Percentiles rank a stretch among this genome's conserved stretches.
Conservation (phyloP, 2,797 vertebrate genomes). For the Decapterus maruadsi region DNA sequence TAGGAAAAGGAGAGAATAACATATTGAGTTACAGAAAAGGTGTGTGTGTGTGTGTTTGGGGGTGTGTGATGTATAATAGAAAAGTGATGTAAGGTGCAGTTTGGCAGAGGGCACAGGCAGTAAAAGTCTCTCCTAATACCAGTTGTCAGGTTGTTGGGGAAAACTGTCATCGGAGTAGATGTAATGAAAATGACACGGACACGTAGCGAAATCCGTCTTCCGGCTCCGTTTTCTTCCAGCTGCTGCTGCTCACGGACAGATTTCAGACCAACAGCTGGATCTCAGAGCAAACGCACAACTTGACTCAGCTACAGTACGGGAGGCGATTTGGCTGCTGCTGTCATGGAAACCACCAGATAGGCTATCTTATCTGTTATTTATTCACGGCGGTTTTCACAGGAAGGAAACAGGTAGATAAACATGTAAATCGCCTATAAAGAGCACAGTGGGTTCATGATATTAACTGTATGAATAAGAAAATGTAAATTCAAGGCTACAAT, state of each 20-base stretch:
- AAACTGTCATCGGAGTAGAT: constrained; percentile 5
- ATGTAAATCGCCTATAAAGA: too few species aligned
- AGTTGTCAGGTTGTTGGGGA: constrained; percentile 1
- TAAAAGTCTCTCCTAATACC: constrained; percentile 21
- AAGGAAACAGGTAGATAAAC: too few species aligned
- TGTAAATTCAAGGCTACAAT: too few species aligned
- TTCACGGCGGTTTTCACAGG: too few species aligned
- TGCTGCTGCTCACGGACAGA: not conserved
- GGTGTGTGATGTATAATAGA: not conserved
- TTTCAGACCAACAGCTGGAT: constrained; percentile 7
- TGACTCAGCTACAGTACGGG: too few species aligned
- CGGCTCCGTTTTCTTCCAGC: constrained; percentile 10
- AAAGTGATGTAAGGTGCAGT: not conserved
- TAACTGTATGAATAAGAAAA: too few species aligned
- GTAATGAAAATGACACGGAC: constrained; percentile 28
- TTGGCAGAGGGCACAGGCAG: not conserved
- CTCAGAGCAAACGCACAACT: not conserved
- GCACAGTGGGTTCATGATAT: too few species aligned
- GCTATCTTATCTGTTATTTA: too few species aligned
- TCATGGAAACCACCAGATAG: too few species aligned
- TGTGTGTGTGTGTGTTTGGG: too few species aligned
- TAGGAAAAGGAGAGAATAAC: not conserved
- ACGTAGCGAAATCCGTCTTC: constrained; percentile 18
- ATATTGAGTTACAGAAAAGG: not conserved
- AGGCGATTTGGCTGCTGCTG: too few species aligned